Evolutionary conservation across 1,140 invertebrate species (phyloP).

Genomic region (Drosophila ananassae): DNA sequence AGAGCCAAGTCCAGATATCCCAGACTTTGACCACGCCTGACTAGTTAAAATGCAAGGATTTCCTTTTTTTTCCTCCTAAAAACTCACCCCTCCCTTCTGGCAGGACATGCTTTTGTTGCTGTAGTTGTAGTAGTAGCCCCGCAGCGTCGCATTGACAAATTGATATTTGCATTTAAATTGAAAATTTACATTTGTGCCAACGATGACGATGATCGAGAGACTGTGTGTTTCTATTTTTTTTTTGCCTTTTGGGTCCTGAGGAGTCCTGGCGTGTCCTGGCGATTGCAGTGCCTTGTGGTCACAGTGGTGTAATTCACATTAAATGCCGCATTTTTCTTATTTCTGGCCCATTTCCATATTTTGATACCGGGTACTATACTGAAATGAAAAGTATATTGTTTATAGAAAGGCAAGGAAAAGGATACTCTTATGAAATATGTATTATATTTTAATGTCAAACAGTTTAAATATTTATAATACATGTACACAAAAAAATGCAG

Average conservation of each 20-base stretch:
- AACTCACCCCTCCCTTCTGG: not conserved
- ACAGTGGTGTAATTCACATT: conserved; percentile 84
- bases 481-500: too few relatives aligned
- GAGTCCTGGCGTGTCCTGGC: not conserved
- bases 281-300: conserved; percentile 67
- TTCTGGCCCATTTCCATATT: conserved; percentile 66
- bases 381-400: not conserved
- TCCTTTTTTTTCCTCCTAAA: conserved; percentile 12
- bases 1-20: conserved; percentile 21
- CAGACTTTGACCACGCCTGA: conserved; percentile 61
- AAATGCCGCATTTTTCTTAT: conserved; percentile 84
- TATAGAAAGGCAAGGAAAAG: too few relatives aligned
- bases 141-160: conserved; percentile 78
- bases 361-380: conserved; percentile 3
- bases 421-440: too few relatives aligned
- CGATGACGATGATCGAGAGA: conserved; percentile 67
- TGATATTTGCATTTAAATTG: conserved; percentile 84
- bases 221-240: not conserved
- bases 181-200: conserved; percentile 83
- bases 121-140: conserved; percentile 9
- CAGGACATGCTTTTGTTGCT: not conserved
- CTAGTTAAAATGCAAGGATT: conserved; percentile 83
- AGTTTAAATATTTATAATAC: too few relatives aligned
- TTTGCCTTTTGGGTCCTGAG: conserved; percentile 9
- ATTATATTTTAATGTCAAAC: too few relatives aligned